Evolutionary conservation across 2,888 invertebrate genomes (phyloP).

Genomic region (Cheilosia variabilis): DNA sequence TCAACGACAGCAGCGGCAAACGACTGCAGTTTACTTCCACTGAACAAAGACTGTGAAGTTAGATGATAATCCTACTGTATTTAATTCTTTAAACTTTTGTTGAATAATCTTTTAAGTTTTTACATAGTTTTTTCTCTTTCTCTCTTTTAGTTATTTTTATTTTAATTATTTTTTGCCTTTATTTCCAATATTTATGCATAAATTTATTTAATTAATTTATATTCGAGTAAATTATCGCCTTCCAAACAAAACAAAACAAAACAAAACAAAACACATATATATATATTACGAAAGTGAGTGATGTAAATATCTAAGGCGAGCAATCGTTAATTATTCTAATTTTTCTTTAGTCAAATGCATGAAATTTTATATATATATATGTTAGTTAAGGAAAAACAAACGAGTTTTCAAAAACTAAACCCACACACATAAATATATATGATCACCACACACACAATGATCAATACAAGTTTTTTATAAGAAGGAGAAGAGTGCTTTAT

Average conservation of each 20-base stretch:
- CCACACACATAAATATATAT: slow-evolving; percentile 36
- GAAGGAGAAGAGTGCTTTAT: slow-evolving; percentile 67
- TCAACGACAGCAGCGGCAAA: slow-evolving; percentile 74
- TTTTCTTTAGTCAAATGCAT: slow-evolving; percentile 73
- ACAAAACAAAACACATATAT: slow-evolving; percentile 41
- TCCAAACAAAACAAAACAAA: slow-evolving; percentile 66
- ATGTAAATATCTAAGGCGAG: slow-evolving; percentile 62
- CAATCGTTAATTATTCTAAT: slow-evolving; percentile 41
- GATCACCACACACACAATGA: slow-evolving; percentile 23
- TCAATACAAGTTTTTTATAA: slow-evolving; percentile 39
- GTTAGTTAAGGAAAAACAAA: slow-evolving; percentile 38
- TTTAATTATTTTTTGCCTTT: slow-evolving; percentile 29
- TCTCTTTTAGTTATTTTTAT: slow-evolving; percentile 21
- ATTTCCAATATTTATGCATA: slow-evolving; percentile 66
- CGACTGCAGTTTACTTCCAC: slow-evolving; percentile 84
- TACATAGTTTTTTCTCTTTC: background rate
- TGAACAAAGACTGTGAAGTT: slow-evolving; percentile 93
- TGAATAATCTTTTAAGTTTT: slow-evolving; percentile 69
- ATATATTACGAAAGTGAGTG: slow-evolving; percentile 46
- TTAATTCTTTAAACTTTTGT: slow-evolving; percentile 63
- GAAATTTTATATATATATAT: slow-evolving; percentile 55
- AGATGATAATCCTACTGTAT: slow-evolving; percentile 88
- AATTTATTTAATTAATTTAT: slow-evolving; percentile 69
- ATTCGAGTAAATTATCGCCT: slow-evolving; percentile 69
- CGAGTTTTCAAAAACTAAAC: slow-evolving; percentile 35